Base-by-base conservation (phyloP, 2,888 invertebrate genomes). In the Icerya purchasi region DNA sequence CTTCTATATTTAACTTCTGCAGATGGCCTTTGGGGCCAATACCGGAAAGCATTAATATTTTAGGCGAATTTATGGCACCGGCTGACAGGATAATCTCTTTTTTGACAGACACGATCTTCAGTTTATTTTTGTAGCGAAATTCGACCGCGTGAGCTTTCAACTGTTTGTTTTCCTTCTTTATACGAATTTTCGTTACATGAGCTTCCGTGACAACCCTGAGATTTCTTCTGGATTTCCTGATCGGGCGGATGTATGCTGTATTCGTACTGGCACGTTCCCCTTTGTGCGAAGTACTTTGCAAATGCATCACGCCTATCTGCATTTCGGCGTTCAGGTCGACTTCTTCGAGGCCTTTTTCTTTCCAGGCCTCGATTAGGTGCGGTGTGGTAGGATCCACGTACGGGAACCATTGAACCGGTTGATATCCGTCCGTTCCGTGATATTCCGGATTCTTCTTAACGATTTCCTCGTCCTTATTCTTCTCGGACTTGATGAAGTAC, bases 401-500 rank as follows among this genome's bases (percentile, higher is more conserved):
- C 0, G 78, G 75, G 64, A 77, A 81, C 65, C 78, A 72, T 69
- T 82, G 80, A 0, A 84, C 81, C 50, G 77, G 79, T 24, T 78
- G 75, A 50, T 80, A 80, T 1, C 83, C 84, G 2, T 64, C 77
- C 76, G 5, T 73, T 0, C 76, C 74, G 66, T 84, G 84, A 65
- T 78, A 79, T 49, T 72, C 67, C 2, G 72, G 73, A 64, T 80
- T 73, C 23, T 75, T 71, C 8, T 74, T 69, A 8, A 71, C 68
- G 3, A 68, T 60, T 66, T 77, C 78, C 1, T 73, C 67, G 61
- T 80, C 77, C 67, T 74, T 72, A 65, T 81, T 81, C 64, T 80
- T 74, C 71, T 82, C 82, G 0, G 80, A 74, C 70, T 81, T 81
- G 59, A 76, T 78, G 69, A 81, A 86, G 68, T 84, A 86, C 0